A percentile compares a stretch with the other conserved stretches of the same genome.
These are phyloP conservation scores for Phrynocephalus guinanensis DNA, from an alignment of 2,797 vertebrate genomes.

Conservation along the genomic window DNA sequence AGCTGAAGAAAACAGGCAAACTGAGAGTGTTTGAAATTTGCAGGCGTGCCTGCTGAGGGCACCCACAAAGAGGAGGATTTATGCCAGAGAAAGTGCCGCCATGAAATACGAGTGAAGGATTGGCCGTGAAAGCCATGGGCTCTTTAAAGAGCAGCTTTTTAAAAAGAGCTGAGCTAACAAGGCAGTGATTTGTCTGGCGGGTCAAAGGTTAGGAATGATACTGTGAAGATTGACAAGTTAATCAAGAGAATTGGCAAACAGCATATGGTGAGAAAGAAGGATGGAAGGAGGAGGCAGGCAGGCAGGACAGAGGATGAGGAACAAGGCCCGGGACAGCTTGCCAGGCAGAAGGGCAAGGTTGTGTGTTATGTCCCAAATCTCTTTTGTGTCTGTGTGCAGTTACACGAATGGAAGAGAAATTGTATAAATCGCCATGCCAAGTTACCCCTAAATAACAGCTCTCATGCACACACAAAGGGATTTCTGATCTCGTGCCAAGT, in stretches of 20 bases:
- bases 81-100: background rate
- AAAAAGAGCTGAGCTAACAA: constrained; percentile 32
- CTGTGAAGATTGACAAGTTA: constrained; percentile 32
- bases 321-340: background rate
- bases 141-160: constrained; percentile 23
- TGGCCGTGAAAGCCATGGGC: background rate
- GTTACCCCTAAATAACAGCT: too few species aligned
- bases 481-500: too few species aligned
- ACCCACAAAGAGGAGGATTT: background rate
- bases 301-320: background rate
- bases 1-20: background rate
- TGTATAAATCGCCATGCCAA: too few species aligned
- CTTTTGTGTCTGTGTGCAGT: too few species aligned
- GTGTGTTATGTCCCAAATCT: background rate
- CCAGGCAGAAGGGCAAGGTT: background rate
- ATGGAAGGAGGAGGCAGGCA: constrained; percentile 9
- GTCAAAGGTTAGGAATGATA: constrained; percentile 34
- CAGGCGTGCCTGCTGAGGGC: background rate
- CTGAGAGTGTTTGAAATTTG: background rate
- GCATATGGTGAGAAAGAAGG: constrained; percentile 18
- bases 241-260: constrained; percentile 6
- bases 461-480: too few species aligned
- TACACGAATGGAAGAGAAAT: too few species aligned
- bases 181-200: constrained; percentile 27
- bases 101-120: background rate